phyloP scores from a whole-genome alignment of 2,888 invertebrate genomes.

The Synergus laeviventris region DNA sequence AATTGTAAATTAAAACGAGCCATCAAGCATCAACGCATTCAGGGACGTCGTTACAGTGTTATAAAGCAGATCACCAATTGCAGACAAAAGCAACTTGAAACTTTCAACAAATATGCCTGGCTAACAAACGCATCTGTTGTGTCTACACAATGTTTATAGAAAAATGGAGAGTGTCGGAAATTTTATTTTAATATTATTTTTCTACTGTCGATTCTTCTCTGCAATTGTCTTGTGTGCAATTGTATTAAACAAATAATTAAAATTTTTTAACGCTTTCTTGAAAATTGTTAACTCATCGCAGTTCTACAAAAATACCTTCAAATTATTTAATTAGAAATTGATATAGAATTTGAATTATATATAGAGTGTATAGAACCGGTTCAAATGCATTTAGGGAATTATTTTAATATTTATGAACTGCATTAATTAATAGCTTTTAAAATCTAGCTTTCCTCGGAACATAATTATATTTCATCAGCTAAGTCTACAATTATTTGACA shows the following conservation, averaged over 20 bases:
- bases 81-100: conserved; percentile 8
- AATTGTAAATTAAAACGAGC: conserved; percentile 60
- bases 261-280: too few species aligned
- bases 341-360: too few species aligned
- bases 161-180: conserved; percentile 2
- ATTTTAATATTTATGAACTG: background rate
- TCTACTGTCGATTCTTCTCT: background rate
- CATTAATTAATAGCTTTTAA: conserved; percentile 3
- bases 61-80: conserved; percentile 33
- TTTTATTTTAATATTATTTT: background rate
- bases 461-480: background rate
- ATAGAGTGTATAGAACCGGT: background rate
- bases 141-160: conserved; percentile 10
- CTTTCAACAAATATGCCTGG: conserved; percentile 1
- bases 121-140: conserved; percentile 30
- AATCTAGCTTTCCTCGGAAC: background rate
- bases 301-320: too few species aligned
- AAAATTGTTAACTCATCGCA: too few species aligned
- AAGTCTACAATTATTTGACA: background rate
- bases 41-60: conserved; percentile 6
- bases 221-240: too few species aligned
- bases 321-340: too few species aligned
- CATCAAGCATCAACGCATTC: conserved; percentile 20
- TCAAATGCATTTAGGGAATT: background rate
- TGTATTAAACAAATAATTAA: too few species aligned